Conservation (phyloP, 2,888 invertebrate species). For the Dexiosoma caninum region DNA sequence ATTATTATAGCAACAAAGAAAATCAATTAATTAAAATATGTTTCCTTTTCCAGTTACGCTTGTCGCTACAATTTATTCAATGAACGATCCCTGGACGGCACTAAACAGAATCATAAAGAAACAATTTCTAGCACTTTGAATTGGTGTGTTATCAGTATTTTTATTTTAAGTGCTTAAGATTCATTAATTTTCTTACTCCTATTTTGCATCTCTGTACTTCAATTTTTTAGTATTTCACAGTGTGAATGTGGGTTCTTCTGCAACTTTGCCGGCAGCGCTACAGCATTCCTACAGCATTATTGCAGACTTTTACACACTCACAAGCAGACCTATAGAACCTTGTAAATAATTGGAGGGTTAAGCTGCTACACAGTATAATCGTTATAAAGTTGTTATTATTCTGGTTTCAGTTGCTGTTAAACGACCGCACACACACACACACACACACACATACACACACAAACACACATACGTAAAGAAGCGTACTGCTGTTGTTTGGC, state of each 20-base stretch:
- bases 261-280: background rate
- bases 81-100: no score
- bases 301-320: background rate
- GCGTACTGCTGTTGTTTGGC: no score
- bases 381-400: slow-evolving; percentile 58
- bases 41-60: no score
- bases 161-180: no score
- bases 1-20: no score
- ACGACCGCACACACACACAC: background rate
- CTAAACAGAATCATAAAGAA: no score
- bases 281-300: background rate
- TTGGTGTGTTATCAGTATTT: background rate
- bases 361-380: slow-evolving; percentile 58
- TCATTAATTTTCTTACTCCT: background rate
- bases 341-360: slow-evolving; percentile 58
- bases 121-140: background rate
- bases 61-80: no score
- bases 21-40: no score
- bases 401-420: slow-evolving; percentile 42
- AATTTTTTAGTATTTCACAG: background rate
- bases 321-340: background rate
- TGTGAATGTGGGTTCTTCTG: background rate
- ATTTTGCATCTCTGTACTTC: background rate
- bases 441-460: background rate
- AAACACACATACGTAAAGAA: no score